Evolutionary conservation across 2,888 invertebrate genomes (phyloP).

Genomic region (Cabera pusaria): DNA sequence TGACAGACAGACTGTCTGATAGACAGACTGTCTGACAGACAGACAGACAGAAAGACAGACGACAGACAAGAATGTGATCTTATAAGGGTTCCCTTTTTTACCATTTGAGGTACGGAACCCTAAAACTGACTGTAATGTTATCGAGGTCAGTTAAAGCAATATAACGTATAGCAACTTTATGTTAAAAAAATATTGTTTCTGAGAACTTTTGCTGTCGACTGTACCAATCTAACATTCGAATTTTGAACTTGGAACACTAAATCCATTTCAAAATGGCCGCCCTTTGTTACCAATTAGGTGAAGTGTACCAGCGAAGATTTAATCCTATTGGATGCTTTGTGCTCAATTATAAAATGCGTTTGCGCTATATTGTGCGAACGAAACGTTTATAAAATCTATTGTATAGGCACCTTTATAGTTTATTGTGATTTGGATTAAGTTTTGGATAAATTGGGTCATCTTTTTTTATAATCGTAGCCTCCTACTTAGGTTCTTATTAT

Average conservation of each 20-base stretch:
- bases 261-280: constrained; percentile 53
- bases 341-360: constrained; percentile 46
- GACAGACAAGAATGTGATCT: too few species aligned
- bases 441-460: constrained; percentile 30
- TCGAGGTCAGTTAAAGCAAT: too few species aligned
- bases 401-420: constrained; percentile 31
- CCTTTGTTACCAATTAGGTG: constrained; percentile 63
- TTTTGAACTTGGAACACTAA: constrained; percentile 46
- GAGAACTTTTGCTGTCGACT: constrained; percentile 22
- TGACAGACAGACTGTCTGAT: too few species aligned
- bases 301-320: constrained; percentile 54
- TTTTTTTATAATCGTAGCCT: constrained; percentile 2
- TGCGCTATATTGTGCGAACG: constrained; percentile 45
- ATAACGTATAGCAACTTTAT: background rate
- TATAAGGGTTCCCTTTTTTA: too few species aligned
- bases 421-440: constrained; percentile 22
- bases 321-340: constrained; percentile 56
- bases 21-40: too few species aligned
- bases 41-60: too few species aligned
- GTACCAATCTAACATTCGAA: constrained; percentile 41
- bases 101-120: too few species aligned
- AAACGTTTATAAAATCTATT: constrained; percentile 39
- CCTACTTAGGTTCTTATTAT: background rate
- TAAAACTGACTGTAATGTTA: too few species aligned
- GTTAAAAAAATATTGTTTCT: background rate